Conservation (phyloP, 1,140 invertebrate species). For the Lithobius niger region DNA sequence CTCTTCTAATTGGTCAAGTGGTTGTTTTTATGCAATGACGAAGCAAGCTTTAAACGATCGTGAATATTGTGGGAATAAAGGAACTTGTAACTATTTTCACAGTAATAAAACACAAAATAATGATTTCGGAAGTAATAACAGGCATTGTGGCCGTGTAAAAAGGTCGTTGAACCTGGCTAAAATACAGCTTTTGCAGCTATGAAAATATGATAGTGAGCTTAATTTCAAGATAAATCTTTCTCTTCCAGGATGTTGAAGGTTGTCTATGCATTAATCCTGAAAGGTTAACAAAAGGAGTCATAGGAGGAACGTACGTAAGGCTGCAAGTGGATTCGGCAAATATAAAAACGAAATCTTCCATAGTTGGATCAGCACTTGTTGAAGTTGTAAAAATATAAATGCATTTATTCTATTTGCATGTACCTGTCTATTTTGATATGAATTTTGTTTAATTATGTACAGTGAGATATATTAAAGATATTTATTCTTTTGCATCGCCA, state of each 20-base stretch:
- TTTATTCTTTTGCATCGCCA: conserved; percentile 79
- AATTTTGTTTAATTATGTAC: neutral
- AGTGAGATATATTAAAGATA: neutral
- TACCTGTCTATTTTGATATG: neutral
- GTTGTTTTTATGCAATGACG: too few species aligned
- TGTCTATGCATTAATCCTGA: conserved; percentile 75
- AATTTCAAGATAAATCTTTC: too few species aligned
- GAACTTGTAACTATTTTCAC: too few species aligned
- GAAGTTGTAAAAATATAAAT: conserved; percentile 26
- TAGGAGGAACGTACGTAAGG: conserved; percentile 43
- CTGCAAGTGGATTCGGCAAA: conserved; percentile 31
- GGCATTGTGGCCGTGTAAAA: too few species aligned
- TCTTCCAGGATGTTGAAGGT: conserved; percentile 50
- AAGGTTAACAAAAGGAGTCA: conserved; percentile 47
- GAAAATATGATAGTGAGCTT: too few species aligned
- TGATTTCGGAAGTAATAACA: too few species aligned
- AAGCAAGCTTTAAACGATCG: too few species aligned
- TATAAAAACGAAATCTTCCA: conserved; percentile 10
- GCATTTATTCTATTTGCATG: neutral
- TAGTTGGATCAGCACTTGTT: conserved; percentile 18
- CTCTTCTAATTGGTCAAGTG: too few species aligned
- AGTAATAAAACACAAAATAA: too few species aligned
- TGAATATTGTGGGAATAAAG: too few species aligned
- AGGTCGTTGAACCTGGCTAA: too few species aligned
- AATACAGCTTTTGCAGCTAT: too few species aligned